Percentiles rank a stretch among this genome's conserved stretches.
phyloP scores from a whole-genome alignment of 2,113 vertebrate species.

The Cyrtonyx montezumae region DNA sequence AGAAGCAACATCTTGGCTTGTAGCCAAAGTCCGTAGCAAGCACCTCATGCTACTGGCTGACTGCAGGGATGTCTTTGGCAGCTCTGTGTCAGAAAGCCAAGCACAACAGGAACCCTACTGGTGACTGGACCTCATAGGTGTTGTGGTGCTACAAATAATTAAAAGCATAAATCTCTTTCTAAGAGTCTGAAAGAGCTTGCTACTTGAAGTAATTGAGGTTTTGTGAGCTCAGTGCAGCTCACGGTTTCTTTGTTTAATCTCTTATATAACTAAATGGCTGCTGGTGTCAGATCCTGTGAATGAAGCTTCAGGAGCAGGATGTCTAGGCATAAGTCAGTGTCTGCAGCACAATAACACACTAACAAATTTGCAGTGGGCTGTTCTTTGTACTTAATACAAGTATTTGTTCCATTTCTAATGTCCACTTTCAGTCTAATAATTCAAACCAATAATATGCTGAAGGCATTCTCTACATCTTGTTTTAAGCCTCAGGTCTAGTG shows the following conservation, averaged over 20 bases:
- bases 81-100: neutral
- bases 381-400: neutral
- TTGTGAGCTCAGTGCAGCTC: neutral
- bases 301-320: constrained; percentile 23
- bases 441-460: neutral
- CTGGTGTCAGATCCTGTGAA: neutral
- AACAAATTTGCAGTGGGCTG: neutral
- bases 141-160: neutral
- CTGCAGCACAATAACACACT: neutral
- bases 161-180: neutral
- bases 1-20: constrained; percentile 2
- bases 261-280: neutral
- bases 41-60: neutral
- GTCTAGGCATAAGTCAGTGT: constrained; percentile 25
- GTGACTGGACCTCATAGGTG: neutral
- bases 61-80: neutral
- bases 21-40: neutral
- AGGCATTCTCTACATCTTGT: neutral
- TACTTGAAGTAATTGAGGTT: neutral
- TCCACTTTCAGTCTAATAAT: neutral
- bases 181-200: neutral
- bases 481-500: neutral
- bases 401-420: neutral
- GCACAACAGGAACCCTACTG: neutral
- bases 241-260: neutral